Percentiles rank a stretch among this genome's conserved stretches.
phyloP scores from a whole-genome alignment of 2,113 vertebrate species.

The Coptodon rendalli region DNA sequence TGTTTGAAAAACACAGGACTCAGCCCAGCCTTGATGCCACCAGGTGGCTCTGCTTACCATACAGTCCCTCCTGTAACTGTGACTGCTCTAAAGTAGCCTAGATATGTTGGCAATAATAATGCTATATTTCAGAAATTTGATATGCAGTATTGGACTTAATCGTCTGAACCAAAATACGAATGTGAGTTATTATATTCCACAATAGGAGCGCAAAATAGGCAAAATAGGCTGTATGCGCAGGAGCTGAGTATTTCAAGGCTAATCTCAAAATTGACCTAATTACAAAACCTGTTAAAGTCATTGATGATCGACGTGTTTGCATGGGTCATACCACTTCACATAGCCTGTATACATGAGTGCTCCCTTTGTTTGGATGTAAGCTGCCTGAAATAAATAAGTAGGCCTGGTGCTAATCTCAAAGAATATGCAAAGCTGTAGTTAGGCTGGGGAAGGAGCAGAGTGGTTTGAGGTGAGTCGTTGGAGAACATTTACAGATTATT shows the following conservation, averaged over 20 bases:
- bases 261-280: not conserved
- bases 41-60: slow-evolving; percentile 52
- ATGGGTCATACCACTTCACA: not conserved
- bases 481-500: not conserved
- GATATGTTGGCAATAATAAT: not conserved
- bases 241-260: not conserved
- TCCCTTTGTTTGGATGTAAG: slow-evolving; percentile 53
- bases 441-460: not conserved
- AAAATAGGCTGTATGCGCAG: not conserved
- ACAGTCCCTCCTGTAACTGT: not conserved
- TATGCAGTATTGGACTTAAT: not conserved
- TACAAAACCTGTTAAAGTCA: not conserved
- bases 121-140: not conserved
- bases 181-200: not conserved
- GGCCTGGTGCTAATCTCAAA: slow-evolving; percentile 41
- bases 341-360: not conserved
- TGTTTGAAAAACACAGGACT: not conserved
- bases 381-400: slow-evolving; percentile 34
- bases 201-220: not conserved
- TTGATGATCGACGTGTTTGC: not conserved
- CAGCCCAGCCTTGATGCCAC: slow-evolving; percentile 15
- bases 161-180: not conserved
- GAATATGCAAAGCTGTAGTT: slow-evolving; percentile 63
- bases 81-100: not conserved
- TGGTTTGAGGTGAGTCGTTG: not conserved